These are phyloP conservation scores for Heteromurus nitidus DNA, from an alignment of 2,888 invertebrate species.

Conservation along the genomic window DNA sequence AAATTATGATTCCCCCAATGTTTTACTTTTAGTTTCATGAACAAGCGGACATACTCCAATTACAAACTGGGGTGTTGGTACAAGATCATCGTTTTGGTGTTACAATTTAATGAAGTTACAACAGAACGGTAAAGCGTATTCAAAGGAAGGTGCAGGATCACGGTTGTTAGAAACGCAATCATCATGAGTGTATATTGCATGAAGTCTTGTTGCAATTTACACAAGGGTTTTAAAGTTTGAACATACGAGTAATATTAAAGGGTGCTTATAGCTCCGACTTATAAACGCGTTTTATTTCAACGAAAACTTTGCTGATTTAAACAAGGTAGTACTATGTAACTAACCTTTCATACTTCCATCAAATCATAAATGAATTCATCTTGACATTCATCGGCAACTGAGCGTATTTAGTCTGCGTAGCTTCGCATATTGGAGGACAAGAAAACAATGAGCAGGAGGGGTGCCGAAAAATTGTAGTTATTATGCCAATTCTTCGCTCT, in stretches of 20 bases:
- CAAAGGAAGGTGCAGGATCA: background rate
- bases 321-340: background rate
- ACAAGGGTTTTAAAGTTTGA: background rate
- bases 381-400: background rate
- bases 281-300: background rate
- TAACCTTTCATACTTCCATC: background rate
- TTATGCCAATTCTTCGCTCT: too few species aligned
- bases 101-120: background rate
- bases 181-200: background rate
- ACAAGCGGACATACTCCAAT: slow-evolving; percentile 38
- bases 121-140: background rate
- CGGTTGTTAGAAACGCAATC: background rate
- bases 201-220: background rate
- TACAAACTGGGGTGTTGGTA: slow-evolving; percentile 19
- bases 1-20: background rate
- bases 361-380: background rate
- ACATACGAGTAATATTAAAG: background rate
- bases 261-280: background rate
- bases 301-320: background rate
- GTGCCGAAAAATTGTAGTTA: too few species aligned
- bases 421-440: too few species aligned
- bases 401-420: too few species aligned
- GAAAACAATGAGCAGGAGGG: too few species aligned
- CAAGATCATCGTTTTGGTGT: too few species aligned
- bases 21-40: background rate